phyloP scores from a whole-genome alignment of 2,888 invertebrate species.

The Lissonota sp. region DNA sequence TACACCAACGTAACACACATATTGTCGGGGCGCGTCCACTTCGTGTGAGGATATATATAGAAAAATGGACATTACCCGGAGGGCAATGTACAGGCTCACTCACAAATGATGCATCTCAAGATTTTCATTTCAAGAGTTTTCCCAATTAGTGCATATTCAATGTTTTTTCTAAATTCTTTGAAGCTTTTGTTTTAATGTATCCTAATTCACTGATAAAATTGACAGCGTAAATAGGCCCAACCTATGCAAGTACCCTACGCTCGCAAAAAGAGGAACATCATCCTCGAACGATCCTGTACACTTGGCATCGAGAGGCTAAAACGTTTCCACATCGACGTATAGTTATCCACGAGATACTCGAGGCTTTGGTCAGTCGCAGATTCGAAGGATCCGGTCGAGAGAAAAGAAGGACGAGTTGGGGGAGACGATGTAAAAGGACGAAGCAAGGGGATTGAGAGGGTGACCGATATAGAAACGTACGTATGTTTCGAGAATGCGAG shows the following conservation, averaged over 20 bases:
- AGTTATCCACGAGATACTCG: too few relatives aligned
- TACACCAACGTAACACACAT: not conserved
- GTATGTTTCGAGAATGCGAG: conserved; percentile 21
- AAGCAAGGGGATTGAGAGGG: not conserved
- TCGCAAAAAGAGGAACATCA: too few relatives aligned
- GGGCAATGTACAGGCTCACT: not conserved
- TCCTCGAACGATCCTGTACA: too few relatives aligned
- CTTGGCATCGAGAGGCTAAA: not conserved
- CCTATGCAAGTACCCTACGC: too few relatives aligned
- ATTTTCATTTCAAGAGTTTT: too few relatives aligned
- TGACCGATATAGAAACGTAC: not conserved
- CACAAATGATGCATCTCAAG: too few relatives aligned
- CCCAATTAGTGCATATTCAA: too few relatives aligned
- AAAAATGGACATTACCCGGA: conserved; percentile 45
- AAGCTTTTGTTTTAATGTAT: too few relatives aligned
- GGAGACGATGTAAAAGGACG: conserved; percentile 7
- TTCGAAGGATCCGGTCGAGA: not conserved
- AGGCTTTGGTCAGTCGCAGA: conserved; percentile 17
- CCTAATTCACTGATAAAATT: too few relatives aligned
- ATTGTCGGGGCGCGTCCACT: conserved; percentile 17
- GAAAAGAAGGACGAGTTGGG: conserved; percentile 11
- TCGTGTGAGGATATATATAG: not conserved
- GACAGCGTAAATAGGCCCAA: too few relatives aligned
- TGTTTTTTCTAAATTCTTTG: too few relatives aligned
- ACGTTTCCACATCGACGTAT: too few relatives aligned